These are phyloP conservation scores for Psilopsiagon aymara DNA, from an alignment of 2,113 vertebrate species.

Conservation along the genomic window DNA sequence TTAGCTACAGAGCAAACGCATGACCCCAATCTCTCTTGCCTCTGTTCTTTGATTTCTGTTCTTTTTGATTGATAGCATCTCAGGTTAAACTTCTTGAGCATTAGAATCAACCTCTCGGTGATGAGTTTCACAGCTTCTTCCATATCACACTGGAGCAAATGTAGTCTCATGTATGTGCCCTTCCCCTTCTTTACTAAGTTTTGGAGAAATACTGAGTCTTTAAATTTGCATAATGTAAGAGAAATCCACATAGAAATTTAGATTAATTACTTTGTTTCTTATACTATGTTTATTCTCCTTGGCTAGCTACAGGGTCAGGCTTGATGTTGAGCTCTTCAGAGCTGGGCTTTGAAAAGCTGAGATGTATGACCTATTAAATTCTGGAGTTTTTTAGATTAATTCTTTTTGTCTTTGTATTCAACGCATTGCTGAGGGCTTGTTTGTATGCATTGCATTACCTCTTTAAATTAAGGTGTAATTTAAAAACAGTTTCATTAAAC, in stretches of 20 bases:
- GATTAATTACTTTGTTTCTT: not conserved
- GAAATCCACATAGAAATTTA: not conserved
- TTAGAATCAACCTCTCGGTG: not conserved
- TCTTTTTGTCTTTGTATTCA: slow-evolving; percentile 2
- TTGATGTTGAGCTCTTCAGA: not conserved
- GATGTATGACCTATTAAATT: not conserved
- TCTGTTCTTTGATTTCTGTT: not conserved
- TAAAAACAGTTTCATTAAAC: slow-evolving; percentile 36
- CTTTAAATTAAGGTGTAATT: slow-evolving; percentile 45
- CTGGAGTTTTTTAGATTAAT: not conserved
- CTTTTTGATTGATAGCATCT: not conserved
- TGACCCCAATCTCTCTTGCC: not conserved
- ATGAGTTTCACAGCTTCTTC: not conserved
- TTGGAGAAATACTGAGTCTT: not conserved
- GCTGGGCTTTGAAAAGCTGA: not conserved
- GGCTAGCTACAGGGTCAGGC: not conserved
- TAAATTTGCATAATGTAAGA: not conserved
- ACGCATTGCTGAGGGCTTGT: not conserved
- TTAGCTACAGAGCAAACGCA: not conserved
- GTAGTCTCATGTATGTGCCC: fast-evolving
- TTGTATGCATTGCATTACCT: slow-evolving; percentile 12
- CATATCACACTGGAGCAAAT: not conserved
- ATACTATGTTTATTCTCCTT: not conserved
- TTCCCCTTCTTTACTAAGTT: not conserved
- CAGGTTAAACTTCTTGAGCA: not conserved